Evolutionary conservation across 2,113 vertebrate species (phyloP).

Genomic region (Burhinus oedicnemus): DNA sequence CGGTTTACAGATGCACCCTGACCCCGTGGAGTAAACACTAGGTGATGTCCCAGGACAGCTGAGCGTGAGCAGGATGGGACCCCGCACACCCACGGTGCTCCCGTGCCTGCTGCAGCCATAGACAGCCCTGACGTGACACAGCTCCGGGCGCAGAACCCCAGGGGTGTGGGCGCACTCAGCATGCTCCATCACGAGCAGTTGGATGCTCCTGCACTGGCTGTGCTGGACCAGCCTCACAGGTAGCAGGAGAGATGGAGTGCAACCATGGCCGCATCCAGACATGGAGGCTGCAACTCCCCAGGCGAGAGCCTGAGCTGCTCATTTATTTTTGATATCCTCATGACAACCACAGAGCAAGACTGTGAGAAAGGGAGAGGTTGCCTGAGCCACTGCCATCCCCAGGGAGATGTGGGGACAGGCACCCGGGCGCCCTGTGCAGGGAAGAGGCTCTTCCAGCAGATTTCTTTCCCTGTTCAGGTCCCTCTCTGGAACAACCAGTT

Average conservation of each 20-base stretch:
- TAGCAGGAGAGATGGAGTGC: fast-evolving
- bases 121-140: neutral
- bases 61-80: neutral
- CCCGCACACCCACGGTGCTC: fast-evolving
- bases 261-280: fast-evolving
- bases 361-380: neutral
- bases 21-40: neutral
- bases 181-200: fast-evolving
- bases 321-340: neutral
- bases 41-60: neutral
- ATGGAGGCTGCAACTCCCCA: neutral
- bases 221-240: neutral
- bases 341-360: neutral
- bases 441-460: neutral
- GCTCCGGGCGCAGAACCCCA: neutral
- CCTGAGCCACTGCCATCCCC: neutral
- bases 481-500: neutral
- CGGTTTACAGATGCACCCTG: neutral
- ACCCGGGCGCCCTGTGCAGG: fast-evolving
- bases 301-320: neutral
- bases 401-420: neutral
- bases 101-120: neutral
- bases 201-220: fast-evolving
- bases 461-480: neutral
- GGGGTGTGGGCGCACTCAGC: neutral